Conservation (phyloP, 2,113 vertebrate species). For the Rhineura floridana region DNA sequence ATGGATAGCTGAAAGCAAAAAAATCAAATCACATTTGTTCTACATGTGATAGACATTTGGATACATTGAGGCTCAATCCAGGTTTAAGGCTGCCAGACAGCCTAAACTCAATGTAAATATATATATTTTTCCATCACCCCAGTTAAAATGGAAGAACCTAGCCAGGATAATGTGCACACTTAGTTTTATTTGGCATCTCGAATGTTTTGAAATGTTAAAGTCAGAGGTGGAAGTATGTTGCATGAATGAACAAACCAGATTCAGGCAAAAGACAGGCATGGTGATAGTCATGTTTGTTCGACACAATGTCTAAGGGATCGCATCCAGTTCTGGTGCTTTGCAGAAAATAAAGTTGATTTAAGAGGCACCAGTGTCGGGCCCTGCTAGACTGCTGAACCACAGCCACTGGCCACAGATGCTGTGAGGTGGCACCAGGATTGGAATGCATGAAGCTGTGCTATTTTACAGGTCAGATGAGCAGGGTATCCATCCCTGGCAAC, state of each 20-base stretch:
- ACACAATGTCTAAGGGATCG: background rate
- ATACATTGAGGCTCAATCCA: too few relatives aligned
- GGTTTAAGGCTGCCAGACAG: too few relatives aligned
- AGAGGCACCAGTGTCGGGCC: background rate
- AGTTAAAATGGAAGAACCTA: background rate
- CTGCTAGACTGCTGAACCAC: background rate
- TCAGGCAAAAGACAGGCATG: background rate
- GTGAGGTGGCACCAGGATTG: too few relatives aligned
- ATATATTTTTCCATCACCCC: too few relatives aligned
- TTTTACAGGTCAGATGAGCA: background rate
- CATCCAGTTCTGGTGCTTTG: background rate
- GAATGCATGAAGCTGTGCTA: background rate
- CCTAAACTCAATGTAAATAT: too few relatives aligned
- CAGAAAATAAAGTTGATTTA: too few relatives aligned
- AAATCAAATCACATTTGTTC: too few relatives aligned
- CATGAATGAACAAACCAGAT: slow-evolving; percentile 37
- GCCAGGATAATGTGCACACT: too few relatives aligned
- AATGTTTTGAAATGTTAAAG: slow-evolving; percentile 72
- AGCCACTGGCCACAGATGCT: background rate
- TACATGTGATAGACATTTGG: too few relatives aligned
- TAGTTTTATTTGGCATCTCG: slow-evolving; percentile 68
- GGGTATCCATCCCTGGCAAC: background rate
- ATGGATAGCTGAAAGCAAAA: too few relatives aligned
- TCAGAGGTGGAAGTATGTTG: slow-evolving; percentile 67
- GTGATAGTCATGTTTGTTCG: background rate